Percentiles rank a stretch among this genome's conserved stretches.
Conservation (phyloP, 2,888 invertebrate genomes). For the Myathropa florea region DNA sequence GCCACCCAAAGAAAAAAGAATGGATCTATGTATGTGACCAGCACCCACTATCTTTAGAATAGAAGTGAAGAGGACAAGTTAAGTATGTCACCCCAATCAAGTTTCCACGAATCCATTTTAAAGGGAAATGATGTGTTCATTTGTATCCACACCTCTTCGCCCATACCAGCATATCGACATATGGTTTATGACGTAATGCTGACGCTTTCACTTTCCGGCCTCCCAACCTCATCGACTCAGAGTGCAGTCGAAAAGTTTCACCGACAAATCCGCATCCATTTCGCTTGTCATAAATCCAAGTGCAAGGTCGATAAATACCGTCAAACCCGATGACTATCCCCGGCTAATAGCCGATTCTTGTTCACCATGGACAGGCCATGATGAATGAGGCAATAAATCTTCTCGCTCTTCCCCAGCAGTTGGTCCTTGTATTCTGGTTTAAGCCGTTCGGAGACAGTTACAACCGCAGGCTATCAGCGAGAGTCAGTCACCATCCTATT, state of each 20-base stretch:
- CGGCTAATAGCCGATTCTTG: conserved; percentile 17
- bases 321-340: neutral
- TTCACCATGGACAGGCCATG: conserved; percentile 32
- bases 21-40: too few relatives aligned
- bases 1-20: too few relatives aligned
- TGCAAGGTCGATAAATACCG: neutral
- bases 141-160: neutral
- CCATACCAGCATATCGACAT: neutral
- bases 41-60: too few relatives aligned
- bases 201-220: neutral
- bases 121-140: too few relatives aligned
- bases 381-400: conserved; percentile 44
- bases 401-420: conserved; percentile 4
- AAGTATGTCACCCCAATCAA: too few relatives aligned
- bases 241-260: neutral
- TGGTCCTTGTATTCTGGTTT: conserved; percentile 30
- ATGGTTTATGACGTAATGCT: neutral
- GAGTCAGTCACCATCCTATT: conserved; percentile 22
- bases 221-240: neutral
- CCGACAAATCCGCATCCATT: neutral
- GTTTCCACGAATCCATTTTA: too few relatives aligned
- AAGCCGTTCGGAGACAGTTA: neutral
- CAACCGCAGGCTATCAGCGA: neutral
- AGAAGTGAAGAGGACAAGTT: too few relatives aligned
- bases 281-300: neutral